Percentiles rank a stretch among this genome's conserved stretches.
These are phyloP conservation scores for Listronotus oregonensis DNA, from an alignment of 1,140 invertebrate species.

Conservation along the genomic window DNA sequence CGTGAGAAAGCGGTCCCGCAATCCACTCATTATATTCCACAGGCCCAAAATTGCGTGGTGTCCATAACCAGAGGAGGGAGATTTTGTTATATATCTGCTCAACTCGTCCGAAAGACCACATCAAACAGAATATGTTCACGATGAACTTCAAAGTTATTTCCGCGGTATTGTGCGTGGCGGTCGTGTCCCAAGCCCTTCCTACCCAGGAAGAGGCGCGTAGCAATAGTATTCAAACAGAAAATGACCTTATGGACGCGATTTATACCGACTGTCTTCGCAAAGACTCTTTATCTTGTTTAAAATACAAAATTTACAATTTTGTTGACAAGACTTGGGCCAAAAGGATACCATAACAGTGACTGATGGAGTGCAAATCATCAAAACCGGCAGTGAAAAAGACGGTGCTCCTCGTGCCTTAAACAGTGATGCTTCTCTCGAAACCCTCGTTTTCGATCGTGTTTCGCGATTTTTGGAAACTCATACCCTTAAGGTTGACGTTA, in stretches of 20 bases:
- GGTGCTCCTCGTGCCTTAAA: slow-evolving; percentile 73
- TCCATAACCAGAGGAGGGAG: slow-evolving; percentile 49
- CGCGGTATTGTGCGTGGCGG: slow-evolving; percentile 60
- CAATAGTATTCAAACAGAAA: slow-evolving; percentile 68
- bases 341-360: slow-evolving; percentile 77
- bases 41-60: slow-evolving; percentile 55
- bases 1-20: slow-evolving; percentile 57
- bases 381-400: slow-evolving; percentile 64
- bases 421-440: slow-evolving; percentile 68
- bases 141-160: slow-evolving; percentile 45
- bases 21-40: slow-evolving; percentile 54
- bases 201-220: slow-evolving; percentile 65
- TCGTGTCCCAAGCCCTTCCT: slow-evolving; percentile 65
- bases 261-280: slow-evolving; percentile 78
- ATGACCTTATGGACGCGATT: slow-evolving; percentile 75
- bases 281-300: slow-evolving; percentile 79
- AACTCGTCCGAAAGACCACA: slow-evolving; percentile 42
- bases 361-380: slow-evolving; percentile 81
- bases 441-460: slow-evolving; percentile 68
- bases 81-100: slow-evolving; percentile 53
- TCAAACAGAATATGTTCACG: slow-evolving; percentile 37
- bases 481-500: slow-evolving; percentile 81
- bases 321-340: slow-evolving; percentile 78
- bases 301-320: slow-evolving; percentile 82
- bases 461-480: slow-evolving; percentile 77